Evolutionary conservation across 2,888 invertebrate genomes (phyloP).

Genomic region (Lasioglossum lativentre): DNA sequence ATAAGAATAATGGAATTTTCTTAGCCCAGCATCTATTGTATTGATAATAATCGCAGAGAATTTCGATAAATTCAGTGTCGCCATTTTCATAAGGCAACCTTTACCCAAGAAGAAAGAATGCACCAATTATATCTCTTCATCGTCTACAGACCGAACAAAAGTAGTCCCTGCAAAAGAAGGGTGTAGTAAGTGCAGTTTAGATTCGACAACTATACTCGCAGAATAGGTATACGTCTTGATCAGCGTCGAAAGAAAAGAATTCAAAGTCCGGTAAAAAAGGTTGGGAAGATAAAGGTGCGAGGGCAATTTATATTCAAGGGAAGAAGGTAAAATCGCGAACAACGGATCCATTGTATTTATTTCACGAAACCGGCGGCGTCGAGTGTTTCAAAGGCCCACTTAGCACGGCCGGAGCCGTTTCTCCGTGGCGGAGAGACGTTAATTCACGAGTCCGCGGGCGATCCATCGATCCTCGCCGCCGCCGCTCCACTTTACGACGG

Average conservation of each 20-base stretch:
- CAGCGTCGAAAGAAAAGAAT: background rate
- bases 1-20: no score
- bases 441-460: background rate
- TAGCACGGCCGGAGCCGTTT: background rate
- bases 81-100: no score
- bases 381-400: background rate
- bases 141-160: no score
- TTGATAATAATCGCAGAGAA: no score
- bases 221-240: no score
- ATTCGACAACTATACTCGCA: no score
- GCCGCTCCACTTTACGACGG: background rate
- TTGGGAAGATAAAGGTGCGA: background rate
- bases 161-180: no score
- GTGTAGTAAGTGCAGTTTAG: no score
- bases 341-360: background rate
- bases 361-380: background rate
- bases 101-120: no score
- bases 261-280: background rate
- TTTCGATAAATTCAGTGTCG: no score
- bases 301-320: background rate
- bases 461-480: background rate
- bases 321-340: background rate
- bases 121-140: no score
- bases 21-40: no score
- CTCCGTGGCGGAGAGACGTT: background rate